Percentiles rank a stretch among this genome's conserved stretches.
Evolutionary conservation across 2,113 vertebrate species (phyloP).

Genomic region (Myodes glareolus): DNA sequence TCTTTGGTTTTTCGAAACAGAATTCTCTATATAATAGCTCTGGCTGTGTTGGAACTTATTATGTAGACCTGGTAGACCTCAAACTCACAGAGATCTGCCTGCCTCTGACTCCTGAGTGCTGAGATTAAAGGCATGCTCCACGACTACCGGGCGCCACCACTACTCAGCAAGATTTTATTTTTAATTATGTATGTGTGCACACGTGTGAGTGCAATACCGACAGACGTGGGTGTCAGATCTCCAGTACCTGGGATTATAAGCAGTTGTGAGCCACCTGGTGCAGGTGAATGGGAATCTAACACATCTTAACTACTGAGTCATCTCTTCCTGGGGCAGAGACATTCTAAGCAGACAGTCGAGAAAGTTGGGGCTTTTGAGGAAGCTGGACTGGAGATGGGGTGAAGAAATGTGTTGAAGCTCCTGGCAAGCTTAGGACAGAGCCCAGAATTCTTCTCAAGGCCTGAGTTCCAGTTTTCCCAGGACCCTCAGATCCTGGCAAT

Average conservation of each 20-base stretch:
- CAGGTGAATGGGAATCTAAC: background rate
- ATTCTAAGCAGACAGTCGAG: background rate
- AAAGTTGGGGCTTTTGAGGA: background rate
- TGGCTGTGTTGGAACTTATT: background rate
- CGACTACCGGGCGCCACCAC: no score
- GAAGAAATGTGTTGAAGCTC: background rate
- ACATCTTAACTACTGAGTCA: background rate
- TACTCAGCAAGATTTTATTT: background rate
- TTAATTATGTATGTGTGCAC: background rate
- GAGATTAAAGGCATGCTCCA: background rate
- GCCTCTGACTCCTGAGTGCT: background rate
- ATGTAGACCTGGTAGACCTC: background rate
- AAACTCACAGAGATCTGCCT: background rate
- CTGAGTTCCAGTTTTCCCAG: background rate
- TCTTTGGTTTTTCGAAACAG: no score
- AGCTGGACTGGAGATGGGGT: background rate
- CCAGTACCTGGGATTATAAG: background rate
- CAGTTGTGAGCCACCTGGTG: background rate
- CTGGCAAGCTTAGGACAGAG: background rate
- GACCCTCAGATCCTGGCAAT: background rate
- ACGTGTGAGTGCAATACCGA: background rate
- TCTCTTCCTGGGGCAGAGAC: background rate
- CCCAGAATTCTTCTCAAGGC: background rate
- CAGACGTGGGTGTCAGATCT: background rate
- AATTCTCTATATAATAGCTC: no score